Conservation (phyloP, 23 tunicate species). For the Halocynthia roretzi region DNA sequence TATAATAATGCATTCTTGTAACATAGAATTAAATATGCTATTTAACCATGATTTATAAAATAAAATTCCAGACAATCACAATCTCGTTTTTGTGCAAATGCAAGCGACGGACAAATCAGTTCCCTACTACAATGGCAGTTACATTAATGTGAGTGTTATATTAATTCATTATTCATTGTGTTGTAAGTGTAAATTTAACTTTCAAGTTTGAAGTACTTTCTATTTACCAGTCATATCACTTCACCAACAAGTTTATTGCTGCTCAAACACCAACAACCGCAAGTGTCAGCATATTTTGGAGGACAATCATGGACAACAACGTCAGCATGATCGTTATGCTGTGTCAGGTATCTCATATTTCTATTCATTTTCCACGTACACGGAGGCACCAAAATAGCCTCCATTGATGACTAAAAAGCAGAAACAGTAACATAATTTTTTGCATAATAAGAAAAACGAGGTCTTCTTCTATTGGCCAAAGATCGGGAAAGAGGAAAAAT, state of each 20-base stretch:
- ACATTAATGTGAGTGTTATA: slow-evolving; percentile 11
- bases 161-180: not conserved
- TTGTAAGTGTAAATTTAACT: not conserved
- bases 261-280: slow-evolving; percentile 10
- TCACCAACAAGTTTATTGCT: not conserved
- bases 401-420: too few species aligned
- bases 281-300: slow-evolving; percentile 6
- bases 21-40: not conserved
- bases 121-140: slow-evolving; percentile 25
- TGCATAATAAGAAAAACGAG: slow-evolving; percentile 10
- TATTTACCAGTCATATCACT: too few species aligned
- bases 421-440: not conserved
- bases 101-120: slow-evolving; percentile 10
- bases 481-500: slow-evolving; percentile 2
- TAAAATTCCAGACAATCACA: slow-evolving; percentile 23
- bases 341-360: not conserved
- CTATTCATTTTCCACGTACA: too few species aligned
- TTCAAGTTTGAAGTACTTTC: not conserved
- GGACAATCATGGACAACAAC: slow-evolving; percentile 15
- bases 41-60: not conserved
- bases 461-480: slow-evolving; percentile 33
- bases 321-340: slow-evolving; percentile 12
- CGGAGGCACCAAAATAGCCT: too few species aligned
- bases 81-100: slow-evolving; percentile 22
- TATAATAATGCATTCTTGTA: too few species aligned